These are phyloP conservation scores for Lateolabrax maculatus DNA, from an alignment of 2,797 vertebrate species.

Conservation along the genomic window DNA sequence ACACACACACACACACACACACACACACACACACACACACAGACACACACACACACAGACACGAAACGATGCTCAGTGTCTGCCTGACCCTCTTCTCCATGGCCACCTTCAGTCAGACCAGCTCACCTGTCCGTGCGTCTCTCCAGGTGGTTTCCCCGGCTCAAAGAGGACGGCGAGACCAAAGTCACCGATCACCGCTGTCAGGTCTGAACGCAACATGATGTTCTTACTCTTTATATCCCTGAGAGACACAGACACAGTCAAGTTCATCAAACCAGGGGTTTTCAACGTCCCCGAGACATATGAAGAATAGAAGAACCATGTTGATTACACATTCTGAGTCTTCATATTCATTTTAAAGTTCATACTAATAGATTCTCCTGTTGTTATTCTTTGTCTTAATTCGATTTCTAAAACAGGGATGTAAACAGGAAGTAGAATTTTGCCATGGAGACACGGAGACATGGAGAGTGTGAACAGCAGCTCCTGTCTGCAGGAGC, in stretches of 20 bases:
- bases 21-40: slow-evolving; percentile 6
- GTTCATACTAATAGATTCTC: too few species aligned
- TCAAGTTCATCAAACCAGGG: neutral
- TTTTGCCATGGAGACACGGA: too few species aligned
- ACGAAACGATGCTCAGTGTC: neutral
- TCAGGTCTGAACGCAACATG: slow-evolving; percentile 91
- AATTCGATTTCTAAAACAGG: too few species aligned
- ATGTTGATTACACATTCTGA: too few species aligned
- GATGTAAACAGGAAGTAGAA: too few species aligned
- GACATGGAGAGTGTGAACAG: too few species aligned
- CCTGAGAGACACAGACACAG: slow-evolving; percentile 74
- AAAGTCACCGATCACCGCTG: slow-evolving; percentile 93
- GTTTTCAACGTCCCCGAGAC: neutral
- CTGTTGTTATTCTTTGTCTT: too few species aligned
- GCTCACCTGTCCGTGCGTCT: slow-evolving; percentile 93
- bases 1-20: neutral
- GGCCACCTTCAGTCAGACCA: neutral
- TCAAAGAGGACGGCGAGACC: slow-evolving; percentile 94
- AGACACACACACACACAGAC: neutral
- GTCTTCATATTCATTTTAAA: too few species aligned
- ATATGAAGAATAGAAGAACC: too few species aligned
- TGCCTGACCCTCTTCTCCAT: accelerated
- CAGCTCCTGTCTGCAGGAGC: too few species aligned
- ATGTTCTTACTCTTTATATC: slow-evolving; percentile 99
- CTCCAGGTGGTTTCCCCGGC: slow-evolving; percentile 94